phyloP scores from a whole-genome alignment of 1,140 invertebrate genomes.

The Drosophila bipectinata region DNA sequence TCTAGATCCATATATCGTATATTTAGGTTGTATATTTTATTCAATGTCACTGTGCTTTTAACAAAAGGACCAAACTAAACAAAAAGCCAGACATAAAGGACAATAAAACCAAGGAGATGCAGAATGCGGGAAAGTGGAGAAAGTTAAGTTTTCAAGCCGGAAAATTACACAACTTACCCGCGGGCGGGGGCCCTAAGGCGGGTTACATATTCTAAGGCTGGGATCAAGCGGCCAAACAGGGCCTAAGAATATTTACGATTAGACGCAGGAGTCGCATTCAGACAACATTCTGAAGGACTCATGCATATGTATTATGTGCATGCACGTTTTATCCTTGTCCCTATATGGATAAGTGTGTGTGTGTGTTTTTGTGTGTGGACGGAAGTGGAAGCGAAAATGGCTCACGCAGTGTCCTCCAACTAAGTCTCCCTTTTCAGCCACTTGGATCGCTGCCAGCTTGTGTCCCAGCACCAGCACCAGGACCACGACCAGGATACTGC shows the following conservation, averaged over 20 bases:
- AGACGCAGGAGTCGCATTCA: constrained; percentile 39
- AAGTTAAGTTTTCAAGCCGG: constrained; percentile 32
- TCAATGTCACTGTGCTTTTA: not conserved
- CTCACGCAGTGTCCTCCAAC: constrained; percentile 60
- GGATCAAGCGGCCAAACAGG: constrained; percentile 45
- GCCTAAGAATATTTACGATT: constrained; percentile 61
- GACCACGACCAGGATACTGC: not conserved
- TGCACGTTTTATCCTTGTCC: constrained; percentile 16
- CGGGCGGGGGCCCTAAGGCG: not conserved
- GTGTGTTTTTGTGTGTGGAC: constrained; percentile 23
- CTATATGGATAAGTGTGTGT: not conserved
- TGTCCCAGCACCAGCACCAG: not conserved
- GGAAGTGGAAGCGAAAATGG: constrained; percentile 64
- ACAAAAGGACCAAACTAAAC: constrained; percentile 8
- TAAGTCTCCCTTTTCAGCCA: constrained; percentile 48
- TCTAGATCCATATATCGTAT: no score
- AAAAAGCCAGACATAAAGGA: constrained; percentile 15
- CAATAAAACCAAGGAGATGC: constrained; percentile 24
- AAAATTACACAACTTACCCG: constrained; percentile 53
- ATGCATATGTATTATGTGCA: constrained; percentile 47
- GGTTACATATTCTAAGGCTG: constrained; percentile 3
- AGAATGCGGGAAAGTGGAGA: constrained; percentile 17
- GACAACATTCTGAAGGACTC: constrained; percentile 36
- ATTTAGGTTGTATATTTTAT: not conserved
- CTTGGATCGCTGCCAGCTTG: constrained; percentile 53